Percentiles rank a stretch among this genome's conserved stretches.
Evolutionary conservation across 2,888 invertebrate genomes (phyloP).

Genomic region (Ariolimax columbianus): DNA sequence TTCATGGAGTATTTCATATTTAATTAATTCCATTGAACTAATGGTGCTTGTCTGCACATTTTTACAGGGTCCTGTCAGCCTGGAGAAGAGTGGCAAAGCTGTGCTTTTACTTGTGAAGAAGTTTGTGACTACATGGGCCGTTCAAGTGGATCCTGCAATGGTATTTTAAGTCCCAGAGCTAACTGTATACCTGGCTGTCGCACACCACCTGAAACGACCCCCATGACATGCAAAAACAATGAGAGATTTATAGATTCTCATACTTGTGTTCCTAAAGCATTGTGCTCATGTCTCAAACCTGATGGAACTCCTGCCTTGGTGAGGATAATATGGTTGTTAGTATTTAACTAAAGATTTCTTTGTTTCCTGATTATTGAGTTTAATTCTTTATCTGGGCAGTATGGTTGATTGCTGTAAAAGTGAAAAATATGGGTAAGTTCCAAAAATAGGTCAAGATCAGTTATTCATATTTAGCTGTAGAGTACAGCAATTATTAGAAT

Average conservation of each 20-base stretch:
- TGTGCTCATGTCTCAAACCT: conserved; percentile 87
- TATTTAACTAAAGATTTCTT: not conserved
- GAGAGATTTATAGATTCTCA: conserved; percentile 79
- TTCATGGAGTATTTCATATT: too few relatives aligned
- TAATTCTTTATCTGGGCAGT: not conserved
- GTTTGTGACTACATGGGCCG: conserved; percentile 81
- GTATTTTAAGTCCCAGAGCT: conserved; percentile 54
- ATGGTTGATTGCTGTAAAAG: too few relatives aligned
- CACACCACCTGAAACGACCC: conserved; percentile 46
- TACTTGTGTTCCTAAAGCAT: conserved; percentile 86
- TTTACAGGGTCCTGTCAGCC: conserved; percentile 69
- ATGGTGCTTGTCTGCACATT: not conserved
- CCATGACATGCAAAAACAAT: conserved; percentile 23
- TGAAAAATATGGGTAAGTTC: not conserved
- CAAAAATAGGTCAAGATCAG: too few relatives aligned
- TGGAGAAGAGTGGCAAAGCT: conserved; percentile 81
- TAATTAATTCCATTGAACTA: too few relatives aligned
- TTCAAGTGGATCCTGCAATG: conserved; percentile 62
- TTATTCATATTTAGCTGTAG: too few relatives aligned
- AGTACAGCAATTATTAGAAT: too few relatives aligned
- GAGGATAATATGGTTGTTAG: conserved; percentile 52
- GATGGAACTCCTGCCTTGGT: conserved; percentile 85
- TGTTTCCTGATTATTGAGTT: not conserved
- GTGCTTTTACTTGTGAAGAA: conserved; percentile 86
- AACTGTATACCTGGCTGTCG: conserved; percentile 77